Evolutionary conservation across 2,888 invertebrate genomes (phyloP).

Genomic region (Synanthedon tipuliformis): DNA sequence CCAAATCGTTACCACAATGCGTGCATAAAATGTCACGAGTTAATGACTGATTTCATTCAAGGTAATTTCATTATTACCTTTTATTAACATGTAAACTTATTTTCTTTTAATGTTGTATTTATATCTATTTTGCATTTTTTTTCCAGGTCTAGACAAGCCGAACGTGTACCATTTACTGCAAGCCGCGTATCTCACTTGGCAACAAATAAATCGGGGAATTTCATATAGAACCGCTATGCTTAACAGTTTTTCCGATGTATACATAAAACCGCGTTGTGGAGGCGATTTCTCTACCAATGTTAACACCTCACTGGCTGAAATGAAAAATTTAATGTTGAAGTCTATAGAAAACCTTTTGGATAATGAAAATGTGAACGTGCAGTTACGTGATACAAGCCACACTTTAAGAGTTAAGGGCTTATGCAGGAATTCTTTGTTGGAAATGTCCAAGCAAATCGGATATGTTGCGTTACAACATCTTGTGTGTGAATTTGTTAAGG

Average conservation of each 20-base stretch:
- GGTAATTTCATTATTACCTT: slow-evolving; percentile 24
- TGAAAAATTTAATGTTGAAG: slow-evolving; percentile 58
- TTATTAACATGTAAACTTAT: not conserved
- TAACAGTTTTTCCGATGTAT: slow-evolving; percentile 74
- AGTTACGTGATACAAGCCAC: slow-evolving; percentile 19
- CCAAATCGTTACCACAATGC: slow-evolving; percentile 40
- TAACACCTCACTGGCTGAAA: slow-evolving; percentile 53
- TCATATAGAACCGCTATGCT: slow-evolving; percentile 64
- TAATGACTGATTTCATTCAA: slow-evolving; percentile 52
- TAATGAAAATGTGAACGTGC: slow-evolving; percentile 2
- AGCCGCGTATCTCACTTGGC: slow-evolving; percentile 72
- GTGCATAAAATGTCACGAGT: slow-evolving; percentile 46
- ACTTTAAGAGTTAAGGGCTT: slow-evolving; percentile 55
- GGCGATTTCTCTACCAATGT: slow-evolving; percentile 39
- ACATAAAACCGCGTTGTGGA: slow-evolving; percentile 68
- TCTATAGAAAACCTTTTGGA: slow-evolving; percentile 26
- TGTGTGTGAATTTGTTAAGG: too few relatives aligned
- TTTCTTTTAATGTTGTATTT: not conserved
- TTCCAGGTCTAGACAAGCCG: slow-evolving; percentile 71
- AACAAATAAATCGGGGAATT: slow-evolving; percentile 74
- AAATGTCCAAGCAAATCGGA: slow-evolving; percentile 68
- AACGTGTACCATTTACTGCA: slow-evolving; percentile 74
- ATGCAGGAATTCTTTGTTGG: slow-evolving; percentile 59
- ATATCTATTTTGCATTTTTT: slow-evolving; percentile 3
- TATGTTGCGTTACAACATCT: slow-evolving; percentile 36